Evolutionary conservation across 2,888 invertebrate genomes (phyloP), one percentile per base, ranked within the genome.

Genomic region (Petrolisthes manimaculis): DNA sequence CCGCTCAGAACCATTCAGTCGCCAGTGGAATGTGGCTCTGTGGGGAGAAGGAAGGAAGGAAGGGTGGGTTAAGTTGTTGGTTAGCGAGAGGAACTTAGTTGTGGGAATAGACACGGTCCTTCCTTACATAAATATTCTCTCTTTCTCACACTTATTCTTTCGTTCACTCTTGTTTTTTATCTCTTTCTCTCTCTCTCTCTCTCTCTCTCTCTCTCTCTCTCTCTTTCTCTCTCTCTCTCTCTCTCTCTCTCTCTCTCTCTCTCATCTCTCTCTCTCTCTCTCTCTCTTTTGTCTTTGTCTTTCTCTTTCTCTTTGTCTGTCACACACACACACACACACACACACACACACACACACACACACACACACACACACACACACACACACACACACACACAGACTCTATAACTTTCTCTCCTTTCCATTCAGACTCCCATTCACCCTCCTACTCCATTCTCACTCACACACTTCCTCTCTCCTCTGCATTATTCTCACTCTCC

Each of bases 1-100:
- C 8, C 88, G 84, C 54, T 89, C 90, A 4, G 90, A 90, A 18
- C 90, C 89, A 78, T 90, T 90, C 69, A 90, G 84, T 37, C 89
- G 86, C 90, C 90, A 90, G 78, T 89, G 88, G 81, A 90, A 88
- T 5, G 88, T 88, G n/a, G 84, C 88, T 56, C 88, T 88, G 88
- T 37, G 4, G n/a, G 12, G 4, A 51, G 1, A 14, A 9, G 9
- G 12, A 6, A 77, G 37, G 12, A 37, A 24, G 37, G 37, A 4
- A 24, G 77, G 5, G 37, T 9, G 51, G 12, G 12, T 9, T 37
- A 24, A 8, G n/a, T 74, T 12, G 74, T 21, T n/a, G 51, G 12
- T 21, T 9, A 21, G 75, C 4, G 9, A 77, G 77, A 24, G 21
- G 37, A 37, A 77, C 6, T 24, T 5, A 77, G 21, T 37, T 21